A percentile compares a stretch with the other conserved stretches of the same genome.
Evolutionary conservation across 2,113 vertebrate species (phyloP).

Genomic region (Melanerpes aurifrons): DNA sequence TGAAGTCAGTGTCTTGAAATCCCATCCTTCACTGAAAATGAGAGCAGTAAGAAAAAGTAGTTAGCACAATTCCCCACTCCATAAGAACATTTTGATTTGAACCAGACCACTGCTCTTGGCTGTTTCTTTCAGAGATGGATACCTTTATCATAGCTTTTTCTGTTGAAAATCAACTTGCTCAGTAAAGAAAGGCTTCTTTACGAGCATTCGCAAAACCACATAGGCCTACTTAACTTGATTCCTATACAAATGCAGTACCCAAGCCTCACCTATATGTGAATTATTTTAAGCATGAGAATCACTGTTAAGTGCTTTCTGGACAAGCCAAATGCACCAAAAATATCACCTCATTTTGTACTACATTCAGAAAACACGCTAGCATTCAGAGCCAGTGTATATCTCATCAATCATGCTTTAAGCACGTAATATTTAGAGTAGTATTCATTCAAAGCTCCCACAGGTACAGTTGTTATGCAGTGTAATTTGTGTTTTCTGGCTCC

Average conservation of each 20-base stretch:
- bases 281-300: background rate
- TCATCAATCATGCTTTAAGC: background rate
- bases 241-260: background rate
- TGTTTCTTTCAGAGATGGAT: background rate
- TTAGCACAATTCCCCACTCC: background rate
- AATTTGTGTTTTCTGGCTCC: background rate
- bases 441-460: background rate
- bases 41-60: background rate
- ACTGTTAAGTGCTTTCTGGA: background rate
- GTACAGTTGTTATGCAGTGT: background rate
- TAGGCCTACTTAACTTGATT: background rate
- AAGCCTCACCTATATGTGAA: background rate
- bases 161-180: background rate
- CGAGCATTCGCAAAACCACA: background rate
- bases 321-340: background rate
- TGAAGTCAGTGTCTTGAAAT: slow-evolving; percentile 22
- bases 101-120: background rate
- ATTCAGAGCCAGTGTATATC: background rate
- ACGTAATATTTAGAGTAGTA: background rate
- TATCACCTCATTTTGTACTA: background rate
- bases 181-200: background rate
- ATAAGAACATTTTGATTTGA: background rate
- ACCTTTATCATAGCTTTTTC: background rate
- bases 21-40: slow-evolving; percentile 41
- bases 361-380: background rate